phyloP scores from a whole-genome alignment of 2,797 vertebrate genomes.

The Pangasius larnaudii region DNA sequence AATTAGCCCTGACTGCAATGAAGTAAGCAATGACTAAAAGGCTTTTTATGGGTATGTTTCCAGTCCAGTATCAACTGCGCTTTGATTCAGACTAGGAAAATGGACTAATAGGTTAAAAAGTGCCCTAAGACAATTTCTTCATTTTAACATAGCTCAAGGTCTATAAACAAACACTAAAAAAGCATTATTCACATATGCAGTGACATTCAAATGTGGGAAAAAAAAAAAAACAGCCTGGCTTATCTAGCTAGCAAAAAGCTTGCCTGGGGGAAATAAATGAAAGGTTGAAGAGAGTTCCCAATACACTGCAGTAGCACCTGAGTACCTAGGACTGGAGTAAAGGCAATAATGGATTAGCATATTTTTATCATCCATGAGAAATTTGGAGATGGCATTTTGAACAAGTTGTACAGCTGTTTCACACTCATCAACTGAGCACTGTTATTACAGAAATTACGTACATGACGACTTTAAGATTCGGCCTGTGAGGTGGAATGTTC shows the following conservation, averaged over 20 bases:
- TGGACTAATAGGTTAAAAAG: slow-evolving; percentile 15
- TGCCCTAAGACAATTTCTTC: slow-evolving; percentile 6
- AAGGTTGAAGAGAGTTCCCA: slow-evolving; percentile 69
- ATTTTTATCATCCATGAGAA: slow-evolving; percentile 57
- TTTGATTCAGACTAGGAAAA: slow-evolving; percentile 17
- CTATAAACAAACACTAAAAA: slow-evolving; percentile 22
- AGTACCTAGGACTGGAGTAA: slow-evolving; percentile 69
- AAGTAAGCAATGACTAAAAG: not conserved
- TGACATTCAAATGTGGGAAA: slow-evolving; percentile 53
- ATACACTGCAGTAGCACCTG: slow-evolving; percentile 65
- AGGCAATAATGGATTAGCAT: slow-evolving; percentile 68
- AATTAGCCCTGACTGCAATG: not conserved
- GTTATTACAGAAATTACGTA: not conserved
- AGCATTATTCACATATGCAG: slow-evolving; percentile 34
- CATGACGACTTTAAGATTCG: not conserved
- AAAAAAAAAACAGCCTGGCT: slow-evolving; percentile 45
- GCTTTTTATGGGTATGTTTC: not conserved
- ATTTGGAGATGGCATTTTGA: slow-evolving; percentile 18
- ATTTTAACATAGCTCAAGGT: not conserved
- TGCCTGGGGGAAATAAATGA: slow-evolving; percentile 70
- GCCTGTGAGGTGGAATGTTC: not conserved
- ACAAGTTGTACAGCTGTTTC: slow-evolving; percentile 11
- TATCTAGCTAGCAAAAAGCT: slow-evolving; percentile 59
- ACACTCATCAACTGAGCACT: not conserved
- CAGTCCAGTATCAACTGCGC: not conserved